phyloP scores from a whole-genome alignment of 2,797 vertebrate species.

The Alfaro cultratus region DNA sequence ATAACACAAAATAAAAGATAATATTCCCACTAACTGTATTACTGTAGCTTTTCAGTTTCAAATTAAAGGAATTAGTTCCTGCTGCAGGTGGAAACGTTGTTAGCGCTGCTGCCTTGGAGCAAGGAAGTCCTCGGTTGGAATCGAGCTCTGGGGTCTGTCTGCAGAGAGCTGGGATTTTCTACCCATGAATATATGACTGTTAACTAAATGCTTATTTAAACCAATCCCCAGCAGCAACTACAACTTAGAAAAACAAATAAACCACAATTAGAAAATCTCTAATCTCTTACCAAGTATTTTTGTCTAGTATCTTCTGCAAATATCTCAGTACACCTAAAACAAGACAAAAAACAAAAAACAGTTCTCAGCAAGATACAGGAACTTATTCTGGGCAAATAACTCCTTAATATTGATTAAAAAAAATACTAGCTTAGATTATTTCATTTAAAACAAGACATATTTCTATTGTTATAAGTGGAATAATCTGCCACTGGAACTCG shows the following conservation, averaged over 20 bases:
- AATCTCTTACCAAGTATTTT: no score
- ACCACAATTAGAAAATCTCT: not conserved
- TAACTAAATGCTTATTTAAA: not conserved
- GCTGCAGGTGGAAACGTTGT: not conserved
- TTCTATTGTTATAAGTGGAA: no score
- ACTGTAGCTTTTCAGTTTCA: not conserved
- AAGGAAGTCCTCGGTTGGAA: not conserved
- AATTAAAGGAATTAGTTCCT: not conserved
- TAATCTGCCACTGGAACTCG: no score
- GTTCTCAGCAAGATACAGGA: no score
- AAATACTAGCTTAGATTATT: no score
- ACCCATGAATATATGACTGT: not conserved
- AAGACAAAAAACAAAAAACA: no score
- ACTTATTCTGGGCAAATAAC: no score
- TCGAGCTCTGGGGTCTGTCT: not conserved
- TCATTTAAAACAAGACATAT: no score
- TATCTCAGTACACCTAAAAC: no score
- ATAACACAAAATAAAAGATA: no score
- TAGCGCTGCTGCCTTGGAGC: not conserved
- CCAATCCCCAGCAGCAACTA: not conserved
- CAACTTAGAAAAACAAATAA: not conserved
- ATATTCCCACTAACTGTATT: not conserved
- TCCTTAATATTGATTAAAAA: no score
- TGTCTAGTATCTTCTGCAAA: no score
- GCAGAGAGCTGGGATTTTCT: not conserved